Percentiles rank a stretch among this genome's conserved stretches.
Conservation (phyloP, 2,888 invertebrate species). For the Argyresthia goedartella region DNA sequence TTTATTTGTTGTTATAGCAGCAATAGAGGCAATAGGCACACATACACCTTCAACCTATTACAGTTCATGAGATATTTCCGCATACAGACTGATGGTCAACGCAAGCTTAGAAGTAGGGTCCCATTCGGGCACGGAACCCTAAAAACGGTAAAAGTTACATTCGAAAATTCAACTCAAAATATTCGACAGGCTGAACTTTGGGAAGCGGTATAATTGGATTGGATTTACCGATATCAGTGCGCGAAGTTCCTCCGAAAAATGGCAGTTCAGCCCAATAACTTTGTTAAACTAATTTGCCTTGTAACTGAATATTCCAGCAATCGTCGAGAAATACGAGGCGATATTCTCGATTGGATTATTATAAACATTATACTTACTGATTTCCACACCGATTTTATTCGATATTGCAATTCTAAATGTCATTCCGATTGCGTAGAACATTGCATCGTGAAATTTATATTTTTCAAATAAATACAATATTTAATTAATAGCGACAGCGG, state of each 20-base stretch:
- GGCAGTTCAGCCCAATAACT: neutral
- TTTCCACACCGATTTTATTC: no score
- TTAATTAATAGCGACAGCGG: no score
- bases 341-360: no score
- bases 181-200: neutral
- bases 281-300: neutral
- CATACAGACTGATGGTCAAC: conserved; percentile 27
- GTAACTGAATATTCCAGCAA: neutral
- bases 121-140: neutral
- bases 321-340: neutral
- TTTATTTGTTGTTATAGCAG: no score
- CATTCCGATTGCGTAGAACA: conserved; percentile 48
- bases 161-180: neutral
- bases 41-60: no score
- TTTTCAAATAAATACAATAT: no score
- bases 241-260: neutral
- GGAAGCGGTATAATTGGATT: conserved; percentile 3
- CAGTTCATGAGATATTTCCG: conserved; percentile 21
- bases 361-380: no score
- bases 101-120: neutral
- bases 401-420: no score
- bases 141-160: neutral
- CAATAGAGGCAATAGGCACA: no score
- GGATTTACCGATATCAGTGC: neutral
- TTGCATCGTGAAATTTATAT: conserved; percentile 20